These are phyloP conservation scores for Desmophyllum pertusum DNA, from an alignment of 92 coral and sea anemone genomes.

Conservation along the genomic window DNA sequence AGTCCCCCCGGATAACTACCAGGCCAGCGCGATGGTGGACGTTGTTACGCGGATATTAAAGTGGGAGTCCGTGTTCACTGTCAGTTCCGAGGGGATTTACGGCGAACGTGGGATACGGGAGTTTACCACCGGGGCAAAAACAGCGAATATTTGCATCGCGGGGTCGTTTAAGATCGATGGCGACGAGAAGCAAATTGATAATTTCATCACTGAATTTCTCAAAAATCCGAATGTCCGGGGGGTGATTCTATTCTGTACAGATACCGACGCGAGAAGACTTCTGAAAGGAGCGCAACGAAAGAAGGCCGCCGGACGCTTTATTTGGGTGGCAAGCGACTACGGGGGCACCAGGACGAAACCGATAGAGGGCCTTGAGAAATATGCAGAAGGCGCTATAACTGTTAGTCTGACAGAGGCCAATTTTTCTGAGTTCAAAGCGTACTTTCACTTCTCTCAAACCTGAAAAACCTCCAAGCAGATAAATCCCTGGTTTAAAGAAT, in stretches of 20 bases:
- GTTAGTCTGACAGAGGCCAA: slow-evolving; percentile 60
- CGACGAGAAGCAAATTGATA: slow-evolving; percentile 44
- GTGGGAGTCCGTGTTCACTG: slow-evolving; percentile 91
- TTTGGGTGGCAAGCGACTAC: slow-evolving; percentile 92
- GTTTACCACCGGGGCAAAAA: slow-evolving; percentile 71
- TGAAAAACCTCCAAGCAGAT: slow-evolving; percentile 36
- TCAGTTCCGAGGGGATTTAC: slow-evolving; percentile 91
- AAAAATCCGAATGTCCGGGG: slow-evolving; percentile 66
- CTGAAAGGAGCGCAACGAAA: slow-evolving; percentile 68
- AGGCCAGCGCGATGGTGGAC: slow-evolving; percentile 92
- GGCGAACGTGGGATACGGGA: slow-evolving; percentile 86
- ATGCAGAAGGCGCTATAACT: slow-evolving; percentile 89
- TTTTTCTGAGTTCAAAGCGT: slow-evolving; percentile 42
- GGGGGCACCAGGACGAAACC: slow-evolving; percentile 90
- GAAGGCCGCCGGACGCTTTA: slow-evolving; percentile 52
- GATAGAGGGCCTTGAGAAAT: slow-evolving; percentile 67
- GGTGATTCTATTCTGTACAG: slow-evolving; percentile 84
- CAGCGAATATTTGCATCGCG: slow-evolving; percentile 81
- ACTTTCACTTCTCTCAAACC: slow-evolving; percentile 75
- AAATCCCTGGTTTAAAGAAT: slow-evolving; percentile 94
- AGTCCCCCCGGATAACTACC: slow-evolving; percentile 91
- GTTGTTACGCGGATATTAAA: slow-evolving; percentile 70
- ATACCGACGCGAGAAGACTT: slow-evolving; percentile 75
- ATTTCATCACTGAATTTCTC: slow-evolving; percentile 52
- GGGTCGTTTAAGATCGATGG: slow-evolving; percentile 63